Evolutionary conservation across 2,797 vertebrate genomes (phyloP).

Genomic region (Platalea minor): DNA sequence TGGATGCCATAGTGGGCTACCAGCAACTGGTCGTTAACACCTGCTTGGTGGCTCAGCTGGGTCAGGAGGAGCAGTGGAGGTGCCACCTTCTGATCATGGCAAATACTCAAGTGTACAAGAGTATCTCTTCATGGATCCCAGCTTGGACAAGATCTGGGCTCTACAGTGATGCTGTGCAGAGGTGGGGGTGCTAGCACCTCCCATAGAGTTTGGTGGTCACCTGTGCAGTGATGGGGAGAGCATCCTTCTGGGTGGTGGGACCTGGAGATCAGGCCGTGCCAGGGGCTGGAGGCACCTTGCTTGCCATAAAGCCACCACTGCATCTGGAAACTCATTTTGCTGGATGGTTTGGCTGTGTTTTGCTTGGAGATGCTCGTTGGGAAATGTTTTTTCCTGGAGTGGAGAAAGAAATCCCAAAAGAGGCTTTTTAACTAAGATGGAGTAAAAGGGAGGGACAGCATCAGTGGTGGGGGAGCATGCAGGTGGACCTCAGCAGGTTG

Average conservation of each 20-base stretch:
- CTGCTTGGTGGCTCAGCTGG: neutral
- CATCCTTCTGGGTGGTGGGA: neutral
- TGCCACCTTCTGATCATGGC: neutral
- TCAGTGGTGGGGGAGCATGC: rapidly evolving
- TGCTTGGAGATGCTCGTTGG: rapidly evolving
- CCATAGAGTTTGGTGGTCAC: neutral
- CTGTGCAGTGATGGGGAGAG: neutral
- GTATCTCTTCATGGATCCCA: neutral
- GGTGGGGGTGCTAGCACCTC: neutral
- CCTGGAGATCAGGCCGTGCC: neutral
- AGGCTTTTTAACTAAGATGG: neutral
- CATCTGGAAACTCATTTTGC: neutral
- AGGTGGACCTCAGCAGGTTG: neutral
- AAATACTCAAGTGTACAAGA: rapidly evolving
- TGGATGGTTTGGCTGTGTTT: neutral
- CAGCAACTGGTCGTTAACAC: neutral
- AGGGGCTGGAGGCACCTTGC: neutral
- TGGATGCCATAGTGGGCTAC: neutral
- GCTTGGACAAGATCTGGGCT: neutral
- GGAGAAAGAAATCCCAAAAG: neutral
- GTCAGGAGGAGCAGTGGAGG: neutral
- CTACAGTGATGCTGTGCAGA: rapidly evolving
- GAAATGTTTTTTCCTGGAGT: neutral
- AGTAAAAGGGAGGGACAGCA: neutral
- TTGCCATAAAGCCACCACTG: neutral